A percentile compares a stretch with the other conserved stretches of the same genome.
Evolutionary conservation across 92 coral and sea anemone genomes (phyloP).

Genomic region (Virgularia gustaviana): DNA sequence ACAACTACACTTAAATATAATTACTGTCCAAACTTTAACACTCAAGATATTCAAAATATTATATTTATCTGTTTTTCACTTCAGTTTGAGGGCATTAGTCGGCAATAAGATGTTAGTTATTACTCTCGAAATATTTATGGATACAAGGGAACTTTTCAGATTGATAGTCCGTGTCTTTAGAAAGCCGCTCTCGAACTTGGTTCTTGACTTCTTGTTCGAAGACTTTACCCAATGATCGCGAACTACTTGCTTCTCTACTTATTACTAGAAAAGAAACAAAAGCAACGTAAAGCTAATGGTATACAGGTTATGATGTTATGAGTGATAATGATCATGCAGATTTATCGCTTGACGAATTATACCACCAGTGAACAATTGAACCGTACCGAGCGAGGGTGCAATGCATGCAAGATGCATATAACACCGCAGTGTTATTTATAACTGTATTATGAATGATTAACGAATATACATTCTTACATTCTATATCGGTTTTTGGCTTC

Average conservation of each 20-base stretch:
- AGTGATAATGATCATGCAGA: too few relatives aligned
- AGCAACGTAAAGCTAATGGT: not conserved
- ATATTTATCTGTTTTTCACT: not conserved
- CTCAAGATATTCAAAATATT: too few relatives aligned
- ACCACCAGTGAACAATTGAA: not conserved
- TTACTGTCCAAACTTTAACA: too few relatives aligned
- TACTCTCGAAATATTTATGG: slow-evolving; percentile 71
- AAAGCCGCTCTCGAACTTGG: slow-evolving; percentile 68
- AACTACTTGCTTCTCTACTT: slow-evolving; percentile 62
- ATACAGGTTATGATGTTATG: not conserved
- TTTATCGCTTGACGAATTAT: not conserved
- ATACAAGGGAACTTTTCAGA: slow-evolving; percentile 83
- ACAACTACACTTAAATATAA: too few relatives aligned
- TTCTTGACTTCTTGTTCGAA: slow-evolving; percentile 74
- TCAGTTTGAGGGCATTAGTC: too few relatives aligned
- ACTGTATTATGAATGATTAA: too few relatives aligned
- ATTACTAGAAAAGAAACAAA: slow-evolving; percentile 52
- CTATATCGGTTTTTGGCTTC: slow-evolving; percentile 82
- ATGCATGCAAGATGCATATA: too few relatives aligned
- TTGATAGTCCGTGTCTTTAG: slow-evolving; percentile 72
- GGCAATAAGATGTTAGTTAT: not conserved
- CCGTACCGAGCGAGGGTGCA: too few relatives aligned
- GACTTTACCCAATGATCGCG: slow-evolving; percentile 58
- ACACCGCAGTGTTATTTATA: too few relatives aligned
- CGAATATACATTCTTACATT: slow-evolving; percentile 58